phyloP scores from a whole-genome alignment of 2,888 invertebrate genomes.

The Drosophila fulvimacula region DNA sequence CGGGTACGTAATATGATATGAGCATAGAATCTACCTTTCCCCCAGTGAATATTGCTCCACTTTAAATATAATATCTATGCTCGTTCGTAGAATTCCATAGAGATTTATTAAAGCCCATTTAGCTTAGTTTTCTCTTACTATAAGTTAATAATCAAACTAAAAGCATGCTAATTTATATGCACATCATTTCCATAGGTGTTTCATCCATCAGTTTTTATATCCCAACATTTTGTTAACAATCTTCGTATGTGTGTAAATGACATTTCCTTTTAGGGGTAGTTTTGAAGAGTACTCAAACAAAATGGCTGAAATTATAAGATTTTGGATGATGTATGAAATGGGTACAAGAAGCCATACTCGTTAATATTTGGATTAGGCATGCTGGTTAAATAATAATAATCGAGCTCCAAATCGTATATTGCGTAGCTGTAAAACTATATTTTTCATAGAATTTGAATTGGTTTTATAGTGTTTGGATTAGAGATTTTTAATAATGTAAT shows the following conservation, averaged over 20 bases:
- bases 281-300: neutral
- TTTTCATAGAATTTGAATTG: no score
- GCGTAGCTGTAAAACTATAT: neutral
- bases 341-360: neutral
- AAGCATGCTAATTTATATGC: neutral
- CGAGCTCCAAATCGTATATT: neutral
- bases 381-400: neutral
- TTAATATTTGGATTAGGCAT: neutral
- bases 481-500: no score
- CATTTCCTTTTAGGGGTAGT: neutral
- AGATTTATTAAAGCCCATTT: neutral
- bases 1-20: conserved; percentile 86
- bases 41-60: neutral
- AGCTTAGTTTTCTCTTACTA: neutral
- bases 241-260: neutral
- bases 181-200: neutral
- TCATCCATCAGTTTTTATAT: neutral
- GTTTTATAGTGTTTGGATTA: no score
- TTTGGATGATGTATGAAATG: neutral
- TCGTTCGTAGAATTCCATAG: conserved; percentile 1
- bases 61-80: conserved; percentile 1
- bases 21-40: no score
- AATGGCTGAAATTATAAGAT: neutral
- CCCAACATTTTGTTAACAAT: neutral
- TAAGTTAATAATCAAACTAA: conserved; percentile 1